Evolutionary conservation across 2,113 vertebrate species (phyloP).

Genomic region (Raja brachyura): DNA sequence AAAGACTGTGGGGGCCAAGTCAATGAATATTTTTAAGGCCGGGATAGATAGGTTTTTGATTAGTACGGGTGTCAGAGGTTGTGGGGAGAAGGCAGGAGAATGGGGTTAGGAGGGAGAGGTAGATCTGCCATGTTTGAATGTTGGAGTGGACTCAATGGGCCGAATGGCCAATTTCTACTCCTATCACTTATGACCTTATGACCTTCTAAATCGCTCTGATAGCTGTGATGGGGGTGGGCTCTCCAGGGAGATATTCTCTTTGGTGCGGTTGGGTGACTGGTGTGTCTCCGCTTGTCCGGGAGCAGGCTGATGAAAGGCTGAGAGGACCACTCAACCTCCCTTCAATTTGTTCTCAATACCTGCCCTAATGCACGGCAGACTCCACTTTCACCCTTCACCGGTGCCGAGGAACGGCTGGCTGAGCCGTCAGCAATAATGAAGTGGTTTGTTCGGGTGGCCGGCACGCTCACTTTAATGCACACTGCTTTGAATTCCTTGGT

Average conservation of each 20-base stretch:
- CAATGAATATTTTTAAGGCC: too few relatives aligned
- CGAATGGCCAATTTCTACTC: too few relatives aligned
- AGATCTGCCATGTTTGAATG: too few relatives aligned
- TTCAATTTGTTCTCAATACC: not conserved
- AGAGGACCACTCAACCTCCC: not conserved
- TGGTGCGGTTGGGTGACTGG: not conserved
- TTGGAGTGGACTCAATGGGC: too few relatives aligned
- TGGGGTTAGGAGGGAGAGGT: too few relatives aligned
- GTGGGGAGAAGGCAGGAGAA: too few relatives aligned
- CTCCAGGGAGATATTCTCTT: not conserved
- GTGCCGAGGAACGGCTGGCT: not conserved
- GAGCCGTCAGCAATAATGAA: not conserved
- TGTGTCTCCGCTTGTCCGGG: not conserved
- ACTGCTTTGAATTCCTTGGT: not conserved
- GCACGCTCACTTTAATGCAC: not conserved
- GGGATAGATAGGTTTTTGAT: too few relatives aligned
- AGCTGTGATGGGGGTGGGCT: not conserved
- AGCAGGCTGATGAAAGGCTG: not conserved
- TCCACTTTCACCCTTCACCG: not conserved
- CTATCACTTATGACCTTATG: too few relatives aligned
- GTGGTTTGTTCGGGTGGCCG: not conserved
- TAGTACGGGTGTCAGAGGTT: too few relatives aligned
- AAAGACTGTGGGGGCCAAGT: too few relatives aligned
- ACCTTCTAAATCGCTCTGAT: not conserved
- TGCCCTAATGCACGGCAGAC: not conserved